Conservation (phyloP, 2,888 invertebrate genomes). For the Platycheirus albimanus region DNA sequence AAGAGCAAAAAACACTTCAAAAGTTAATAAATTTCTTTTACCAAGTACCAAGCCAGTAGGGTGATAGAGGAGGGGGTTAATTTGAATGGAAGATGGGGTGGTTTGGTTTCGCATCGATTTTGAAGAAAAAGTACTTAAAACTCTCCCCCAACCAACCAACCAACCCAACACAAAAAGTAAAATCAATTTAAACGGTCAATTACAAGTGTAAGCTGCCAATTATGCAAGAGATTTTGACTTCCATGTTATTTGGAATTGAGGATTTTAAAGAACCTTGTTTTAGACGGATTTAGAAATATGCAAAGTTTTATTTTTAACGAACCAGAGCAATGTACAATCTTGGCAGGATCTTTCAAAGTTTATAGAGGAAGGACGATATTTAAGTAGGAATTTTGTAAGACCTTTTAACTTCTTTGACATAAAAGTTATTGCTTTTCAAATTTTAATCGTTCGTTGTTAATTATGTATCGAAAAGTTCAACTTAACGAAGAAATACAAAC, state of each 20-base stretch:
- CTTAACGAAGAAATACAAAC: too few species aligned
- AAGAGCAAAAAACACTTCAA: conserved; percentile 49
- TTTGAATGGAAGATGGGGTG: conserved; percentile 19
- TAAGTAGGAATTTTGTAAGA: too few species aligned
- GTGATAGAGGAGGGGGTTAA: background rate
- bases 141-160: conserved; percentile 2
- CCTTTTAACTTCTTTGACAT: too few species aligned
- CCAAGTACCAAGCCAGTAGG: background rate
- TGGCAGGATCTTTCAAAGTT: too few species aligned
- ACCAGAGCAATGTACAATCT: too few species aligned
- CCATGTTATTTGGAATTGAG: background rate
- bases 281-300: background rate
- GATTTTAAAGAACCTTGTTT: conserved; percentile 2
- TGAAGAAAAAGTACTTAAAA: conserved; percentile 47
- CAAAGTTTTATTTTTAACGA: background rate
- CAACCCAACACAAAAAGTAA: too few species aligned
- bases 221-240: conserved; percentile 21
- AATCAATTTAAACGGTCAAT: conserved; percentile 42
- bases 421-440: too few species aligned
- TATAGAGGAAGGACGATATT: too few species aligned
- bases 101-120: conserved; percentile 36
- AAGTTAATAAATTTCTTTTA: conserved; percentile 56
- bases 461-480: too few species aligned
- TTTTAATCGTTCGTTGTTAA: too few species aligned
- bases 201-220: conserved; percentile 43